These are phyloP conservation scores for Temnothorax curvispinosus DNA, from an alignment of 1,140 invertebrate genomes.

Conservation along the genomic window DNA sequence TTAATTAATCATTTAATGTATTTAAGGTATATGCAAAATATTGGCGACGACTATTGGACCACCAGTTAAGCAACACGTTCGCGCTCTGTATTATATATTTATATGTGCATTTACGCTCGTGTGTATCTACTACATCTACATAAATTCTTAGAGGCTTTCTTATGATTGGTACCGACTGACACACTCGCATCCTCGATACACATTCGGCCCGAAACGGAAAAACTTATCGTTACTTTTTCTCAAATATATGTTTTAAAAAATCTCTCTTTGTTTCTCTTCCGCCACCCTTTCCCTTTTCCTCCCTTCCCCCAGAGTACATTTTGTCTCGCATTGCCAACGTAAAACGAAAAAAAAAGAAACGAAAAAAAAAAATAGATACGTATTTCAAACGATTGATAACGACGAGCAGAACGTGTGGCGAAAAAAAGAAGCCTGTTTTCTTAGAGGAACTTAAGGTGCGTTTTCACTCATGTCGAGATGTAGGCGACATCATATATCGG, in stretches of 20 bases:
- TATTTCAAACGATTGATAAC: slow-evolving; percentile 70
- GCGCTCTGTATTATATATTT: no score
- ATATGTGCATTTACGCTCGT: no score
- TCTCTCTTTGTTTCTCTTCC: slow-evolving; percentile 77
- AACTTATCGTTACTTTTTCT: slow-evolving; percentile 61
- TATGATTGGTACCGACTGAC: slow-evolving; percentile 71
- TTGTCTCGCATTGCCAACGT: slow-evolving; percentile 76
- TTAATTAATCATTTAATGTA: no score
- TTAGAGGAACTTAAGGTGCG: slow-evolving; percentile 81
- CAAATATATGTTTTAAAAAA: slow-evolving; percentile 56
- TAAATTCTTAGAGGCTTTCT: slow-evolving; percentile 67
- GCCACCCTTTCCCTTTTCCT: slow-evolving; percentile 3
- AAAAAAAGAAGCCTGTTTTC: slow-evolving; percentile 70
- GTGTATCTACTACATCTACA: no score
- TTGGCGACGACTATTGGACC: no score
- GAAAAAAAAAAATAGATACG: slow-evolving; percentile 60
- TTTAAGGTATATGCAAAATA: no score
- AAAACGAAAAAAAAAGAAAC: slow-evolving; percentile 48
- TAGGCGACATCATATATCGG: no score
- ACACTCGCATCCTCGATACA: slow-evolving; percentile 61
- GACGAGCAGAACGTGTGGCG: slow-evolving; percentile 65
- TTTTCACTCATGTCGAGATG: no score
- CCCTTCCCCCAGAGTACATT: neutral
- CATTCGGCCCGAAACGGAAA: slow-evolving; percentile 64
- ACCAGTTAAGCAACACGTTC: no score